Evolutionary conservation across 1,140 invertebrate genomes (phyloP).

Genomic region (Monomorium pharaonis): DNA sequence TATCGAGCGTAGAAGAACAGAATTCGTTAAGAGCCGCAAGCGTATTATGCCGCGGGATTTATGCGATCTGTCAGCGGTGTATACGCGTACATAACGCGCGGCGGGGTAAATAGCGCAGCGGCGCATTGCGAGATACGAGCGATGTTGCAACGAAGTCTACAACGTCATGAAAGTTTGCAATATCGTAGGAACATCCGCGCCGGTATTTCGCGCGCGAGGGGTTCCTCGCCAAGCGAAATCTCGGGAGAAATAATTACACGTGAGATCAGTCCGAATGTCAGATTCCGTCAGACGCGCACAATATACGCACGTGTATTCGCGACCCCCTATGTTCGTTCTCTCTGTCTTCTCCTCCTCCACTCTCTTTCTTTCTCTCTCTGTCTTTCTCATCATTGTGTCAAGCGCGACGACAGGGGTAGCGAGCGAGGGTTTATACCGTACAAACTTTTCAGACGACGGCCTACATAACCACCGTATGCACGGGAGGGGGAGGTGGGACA

Average conservation of each 20-base stretch:
- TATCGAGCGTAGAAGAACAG: slow-evolving; percentile 23
- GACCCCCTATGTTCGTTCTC: not conserved
- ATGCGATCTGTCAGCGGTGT: slow-evolving; percentile 43
- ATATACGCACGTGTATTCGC: not conserved
- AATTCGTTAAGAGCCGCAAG: slow-evolving; percentile 46
- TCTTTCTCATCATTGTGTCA: slow-evolving; percentile 23
- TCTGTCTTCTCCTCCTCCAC: not conserved
- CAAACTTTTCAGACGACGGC: slow-evolving; percentile 76
- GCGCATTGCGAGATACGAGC: slow-evolving; percentile 32
- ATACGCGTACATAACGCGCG: slow-evolving; percentile 24
- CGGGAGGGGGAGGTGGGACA: slow-evolving; percentile 37
- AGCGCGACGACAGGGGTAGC: slow-evolving; percentile 38
- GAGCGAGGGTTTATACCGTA: slow-evolving; percentile 66
- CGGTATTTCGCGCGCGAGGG: slow-evolving; percentile 18
- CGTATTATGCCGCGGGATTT: slow-evolving; percentile 40
- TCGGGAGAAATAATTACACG: slow-evolving; percentile 55
- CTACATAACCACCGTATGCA: slow-evolving; percentile 70
- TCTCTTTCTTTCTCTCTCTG: not conserved
- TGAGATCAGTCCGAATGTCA: slow-evolving; percentile 42
- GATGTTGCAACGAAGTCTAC: slow-evolving; percentile 42
- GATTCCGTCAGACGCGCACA: not conserved
- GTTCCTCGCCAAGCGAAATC: slow-evolving; percentile 21
- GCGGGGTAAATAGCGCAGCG: slow-evolving; percentile 30
- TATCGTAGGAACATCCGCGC: slow-evolving; percentile 34
- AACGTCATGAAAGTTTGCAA: slow-evolving; percentile 42